Evolutionary conservation across 2,888 invertebrate genomes (phyloP).

Genomic region (Tiphia femorata): DNA sequence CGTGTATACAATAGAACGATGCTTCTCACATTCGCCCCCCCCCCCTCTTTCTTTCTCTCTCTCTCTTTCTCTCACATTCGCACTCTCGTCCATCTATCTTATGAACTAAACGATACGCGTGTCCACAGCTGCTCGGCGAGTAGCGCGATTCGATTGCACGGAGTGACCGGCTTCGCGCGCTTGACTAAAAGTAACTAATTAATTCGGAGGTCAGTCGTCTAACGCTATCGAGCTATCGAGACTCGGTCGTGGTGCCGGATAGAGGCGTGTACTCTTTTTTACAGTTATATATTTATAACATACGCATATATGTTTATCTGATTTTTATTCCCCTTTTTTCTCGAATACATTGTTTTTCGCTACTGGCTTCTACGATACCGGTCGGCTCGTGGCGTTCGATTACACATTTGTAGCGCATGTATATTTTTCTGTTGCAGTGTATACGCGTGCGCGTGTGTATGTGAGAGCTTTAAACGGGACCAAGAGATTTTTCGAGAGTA

Average conservation of each 20-base stretch:
- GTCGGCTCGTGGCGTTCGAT: too few species aligned
- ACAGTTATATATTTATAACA: too few species aligned
- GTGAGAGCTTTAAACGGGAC: too few species aligned
- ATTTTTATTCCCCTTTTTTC: too few species aligned
- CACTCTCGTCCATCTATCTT: conserved; percentile 4
- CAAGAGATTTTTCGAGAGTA: too few species aligned
- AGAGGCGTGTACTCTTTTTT: conserved; percentile 22
- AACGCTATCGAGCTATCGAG: conserved; percentile 63
- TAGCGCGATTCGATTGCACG: conserved; percentile 35
- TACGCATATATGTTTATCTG: neutral
- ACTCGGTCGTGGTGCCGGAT: conserved; percentile 58
- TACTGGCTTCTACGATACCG: too few species aligned
- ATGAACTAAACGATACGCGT: conserved; percentile 20
- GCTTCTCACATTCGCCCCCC: neutral
- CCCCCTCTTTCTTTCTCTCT: neutral
- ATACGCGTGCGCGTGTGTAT: neutral
- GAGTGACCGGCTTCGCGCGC: conserved; percentile 25
- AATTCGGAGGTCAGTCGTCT: conserved; percentile 65
- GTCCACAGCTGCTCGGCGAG: conserved; percentile 44
- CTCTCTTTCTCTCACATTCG: conserved; percentile 1
- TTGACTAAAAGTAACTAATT: conserved; percentile 48
- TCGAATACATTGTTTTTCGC: too few species aligned
- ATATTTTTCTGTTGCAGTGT: neutral
- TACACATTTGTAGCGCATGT: too few species aligned
- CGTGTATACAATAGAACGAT: too few species aligned